Conservation (phyloP, 1,140 invertebrate species). For the Bombyx mandarina region DNA sequence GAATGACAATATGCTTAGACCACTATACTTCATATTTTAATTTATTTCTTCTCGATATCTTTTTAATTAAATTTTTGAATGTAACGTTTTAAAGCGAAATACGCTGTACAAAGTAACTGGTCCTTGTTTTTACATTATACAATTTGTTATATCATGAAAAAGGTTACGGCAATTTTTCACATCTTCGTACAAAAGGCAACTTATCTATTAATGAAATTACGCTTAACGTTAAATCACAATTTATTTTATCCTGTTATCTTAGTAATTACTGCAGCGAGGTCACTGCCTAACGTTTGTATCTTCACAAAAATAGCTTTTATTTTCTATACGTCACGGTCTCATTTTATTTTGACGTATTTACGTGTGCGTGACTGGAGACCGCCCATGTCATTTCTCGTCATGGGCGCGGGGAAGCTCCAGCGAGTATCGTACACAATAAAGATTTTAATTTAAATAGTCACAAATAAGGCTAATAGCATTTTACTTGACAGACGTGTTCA, state of each 20-base stretch:
- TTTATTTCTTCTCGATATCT: no score
- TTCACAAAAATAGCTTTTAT: slow-evolving; percentile 21
- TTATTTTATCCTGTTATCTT: slow-evolving; percentile 26
- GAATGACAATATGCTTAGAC: no score
- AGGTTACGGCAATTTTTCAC: no score
- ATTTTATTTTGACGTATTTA: slow-evolving; percentile 13
- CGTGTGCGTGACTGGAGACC: slow-evolving; percentile 38
- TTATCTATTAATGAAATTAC: slow-evolving; percentile 19
- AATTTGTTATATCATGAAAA: no score
- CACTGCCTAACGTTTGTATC: slow-evolving; percentile 9
- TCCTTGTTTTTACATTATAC: no score
- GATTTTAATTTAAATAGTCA: slow-evolving; percentile 14
- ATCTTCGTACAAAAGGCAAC: neutral
- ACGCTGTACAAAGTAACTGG: no score
- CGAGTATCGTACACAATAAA: slow-evolving; percentile 13
- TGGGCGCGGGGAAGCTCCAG: slow-evolving; percentile 24
- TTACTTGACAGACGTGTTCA: neutral
- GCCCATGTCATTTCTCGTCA: slow-evolving; percentile 35
- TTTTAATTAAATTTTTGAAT: no score
- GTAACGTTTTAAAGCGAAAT: no score
- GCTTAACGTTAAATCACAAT: slow-evolving; percentile 22
- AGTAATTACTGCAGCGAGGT: slow-evolving; percentile 25
- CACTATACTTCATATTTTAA: no score
- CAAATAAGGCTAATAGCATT: neutral
- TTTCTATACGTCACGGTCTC: slow-evolving; percentile 10